Evolutionary conservation across 2,113 vertebrate species (phyloP).

Genomic region (Pavo muticus): DNA sequence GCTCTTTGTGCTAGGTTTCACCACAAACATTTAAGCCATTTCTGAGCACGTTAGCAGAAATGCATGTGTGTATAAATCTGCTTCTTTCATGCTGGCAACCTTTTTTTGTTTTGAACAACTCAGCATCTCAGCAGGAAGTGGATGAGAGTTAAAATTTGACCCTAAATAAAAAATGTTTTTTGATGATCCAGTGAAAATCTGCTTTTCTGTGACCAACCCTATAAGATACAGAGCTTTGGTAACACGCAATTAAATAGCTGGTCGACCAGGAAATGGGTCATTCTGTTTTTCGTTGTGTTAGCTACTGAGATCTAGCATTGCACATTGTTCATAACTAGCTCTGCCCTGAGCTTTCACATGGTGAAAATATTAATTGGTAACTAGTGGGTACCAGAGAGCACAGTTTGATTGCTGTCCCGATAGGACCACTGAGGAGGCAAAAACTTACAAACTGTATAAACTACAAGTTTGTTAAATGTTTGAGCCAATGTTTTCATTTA

Average conservation of each 20-base stretch:
- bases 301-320: not conserved
- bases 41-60: constrained; percentile 2
- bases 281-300: not conserved
- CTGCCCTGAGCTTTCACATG: not conserved
- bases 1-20: not conserved
- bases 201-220: not conserved
- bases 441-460: not conserved
- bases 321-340: not conserved
- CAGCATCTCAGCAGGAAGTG: constrained; percentile 34
- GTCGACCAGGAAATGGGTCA: not conserved
- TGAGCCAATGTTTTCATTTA: not conserved
- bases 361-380: not conserved
- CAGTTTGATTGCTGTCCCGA: not conserved
- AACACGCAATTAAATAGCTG: not conserved
- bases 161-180: not conserved
- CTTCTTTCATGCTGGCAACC: not conserved
- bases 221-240: not conserved
- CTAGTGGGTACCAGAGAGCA: not conserved
- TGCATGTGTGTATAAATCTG: not conserved
- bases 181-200: constrained; percentile 11
- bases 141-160: constrained; percentile 41
- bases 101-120: constrained; percentile 25
- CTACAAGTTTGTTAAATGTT: not conserved
- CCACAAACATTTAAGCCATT: constrained; percentile 18
- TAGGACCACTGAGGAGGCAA: not conserved